Conservation (phyloP, 1,140 invertebrate species). For the Drosophila funebris region DNA sequence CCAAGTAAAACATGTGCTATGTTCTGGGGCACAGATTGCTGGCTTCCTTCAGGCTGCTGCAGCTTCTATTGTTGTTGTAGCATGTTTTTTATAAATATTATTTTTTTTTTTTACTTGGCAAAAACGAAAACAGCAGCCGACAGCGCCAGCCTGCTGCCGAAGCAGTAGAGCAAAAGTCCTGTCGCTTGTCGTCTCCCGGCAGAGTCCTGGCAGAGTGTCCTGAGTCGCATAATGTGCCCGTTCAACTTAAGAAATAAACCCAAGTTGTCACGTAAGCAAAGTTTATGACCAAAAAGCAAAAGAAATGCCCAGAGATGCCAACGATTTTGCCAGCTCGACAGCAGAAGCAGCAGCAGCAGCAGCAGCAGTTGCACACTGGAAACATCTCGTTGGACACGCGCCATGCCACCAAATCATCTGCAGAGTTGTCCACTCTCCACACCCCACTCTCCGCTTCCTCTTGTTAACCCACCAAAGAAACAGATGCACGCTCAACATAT, state of each 20-base stretch:
- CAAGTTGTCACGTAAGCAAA: constrained; percentile 82
- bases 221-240: constrained; percentile 53
- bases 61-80: constrained; percentile 16
- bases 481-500: constrained; percentile 52
- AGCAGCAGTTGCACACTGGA: constrained; percentile 66
- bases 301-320: constrained; percentile 39
- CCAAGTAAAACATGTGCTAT: constrained; percentile 20
- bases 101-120: not conserved
- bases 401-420: constrained; percentile 78
- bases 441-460: not conserved
- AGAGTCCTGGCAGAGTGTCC: constrained; percentile 8
- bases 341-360: not conserved
- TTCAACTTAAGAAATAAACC: constrained; percentile 72
- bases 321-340: constrained; percentile 48
- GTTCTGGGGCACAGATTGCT: constrained; percentile 53
- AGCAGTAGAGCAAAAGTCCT: constrained; percentile 32
- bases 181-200: not conserved
- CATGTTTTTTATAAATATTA: constrained; percentile 8
- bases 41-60: constrained; percentile 29
- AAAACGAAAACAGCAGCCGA: constrained; percentile 33
- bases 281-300: constrained; percentile 73
- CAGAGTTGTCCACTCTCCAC: constrained; percentile 22
- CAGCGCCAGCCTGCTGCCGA: constrained; percentile 9
- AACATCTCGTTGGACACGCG: constrained; percentile 75
- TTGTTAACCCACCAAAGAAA: constrained; percentile 32